Conservation (phyloP, 2,797 vertebrate species). For the Graptemys geographica region DNA sequence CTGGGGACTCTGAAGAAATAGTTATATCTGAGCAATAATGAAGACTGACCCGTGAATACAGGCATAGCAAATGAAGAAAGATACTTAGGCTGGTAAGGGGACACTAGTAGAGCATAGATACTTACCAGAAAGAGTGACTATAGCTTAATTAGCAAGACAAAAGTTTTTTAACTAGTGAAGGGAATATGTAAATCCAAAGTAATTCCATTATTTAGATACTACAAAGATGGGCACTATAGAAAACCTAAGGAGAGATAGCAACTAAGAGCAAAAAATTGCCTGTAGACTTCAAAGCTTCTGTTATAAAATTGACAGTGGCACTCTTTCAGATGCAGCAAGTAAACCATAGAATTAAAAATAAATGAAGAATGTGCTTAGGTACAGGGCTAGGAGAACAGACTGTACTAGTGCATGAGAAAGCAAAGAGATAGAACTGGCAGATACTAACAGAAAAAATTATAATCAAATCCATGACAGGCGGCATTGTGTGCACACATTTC, state of each 20-base stretch:
- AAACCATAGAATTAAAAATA: conserved; percentile 10
- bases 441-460: not conserved
- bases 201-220: not conserved
- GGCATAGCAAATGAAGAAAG: not conserved
- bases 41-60: not conserved
- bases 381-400: not conserved
- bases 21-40: not conserved
- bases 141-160: not conserved
- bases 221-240: not conserved
- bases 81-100: not conserved
- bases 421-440: not conserved
- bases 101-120: not conserved
- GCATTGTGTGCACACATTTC: not conserved
- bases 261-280: not conserved
- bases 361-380: not conserved
- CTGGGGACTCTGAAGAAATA: not conserved
- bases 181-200: not conserved
- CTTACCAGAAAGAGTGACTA: not conserved
- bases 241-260: not conserved
- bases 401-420: not conserved
- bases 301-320: not conserved
- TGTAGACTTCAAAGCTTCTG: not conserved
- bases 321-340: not conserved
- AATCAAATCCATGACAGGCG: not conserved
- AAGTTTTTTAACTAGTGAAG: not conserved